Conservation (phyloP, 2,888 invertebrate species). For the Trichogramma evanescens region DNA sequence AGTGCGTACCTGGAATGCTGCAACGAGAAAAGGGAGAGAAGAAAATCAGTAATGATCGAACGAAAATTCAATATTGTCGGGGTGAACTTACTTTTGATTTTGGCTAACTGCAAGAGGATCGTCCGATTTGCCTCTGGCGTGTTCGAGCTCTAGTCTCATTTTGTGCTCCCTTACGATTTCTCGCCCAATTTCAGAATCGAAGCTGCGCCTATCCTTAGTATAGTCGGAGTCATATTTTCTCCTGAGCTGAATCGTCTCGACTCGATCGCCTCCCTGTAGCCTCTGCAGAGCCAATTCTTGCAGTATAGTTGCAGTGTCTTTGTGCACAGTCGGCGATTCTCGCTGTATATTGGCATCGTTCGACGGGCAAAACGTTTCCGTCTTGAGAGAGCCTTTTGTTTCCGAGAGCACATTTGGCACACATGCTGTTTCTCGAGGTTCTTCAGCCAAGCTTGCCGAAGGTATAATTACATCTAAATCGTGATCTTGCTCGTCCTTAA, state of each 20-base stretch:
- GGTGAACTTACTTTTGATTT: conserved; percentile 15
- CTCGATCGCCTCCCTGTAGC: conserved; percentile 38
- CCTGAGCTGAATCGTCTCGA: conserved; percentile 29
- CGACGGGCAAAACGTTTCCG: conserved; percentile 32
- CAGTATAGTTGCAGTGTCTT: conserved; percentile 42
- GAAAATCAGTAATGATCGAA: background rate
- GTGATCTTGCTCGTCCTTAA: conserved; percentile 23
- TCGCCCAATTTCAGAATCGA: conserved; percentile 50
- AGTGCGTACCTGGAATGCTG: conserved; percentile 25
- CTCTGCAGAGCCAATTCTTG: conserved; percentile 43
- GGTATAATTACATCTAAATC: conserved; percentile 36
- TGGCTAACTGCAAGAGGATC: conserved; percentile 30
- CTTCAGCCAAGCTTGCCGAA: conserved; percentile 41
- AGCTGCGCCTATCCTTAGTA: conserved; percentile 41
- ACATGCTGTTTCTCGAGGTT: conserved; percentile 41
- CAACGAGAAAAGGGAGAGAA: background rate
- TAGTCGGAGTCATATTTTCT: conserved; percentile 35
- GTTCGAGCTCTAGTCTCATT: conserved; percentile 46
- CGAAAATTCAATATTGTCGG: background rate
- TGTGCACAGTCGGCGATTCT: conserved; percentile 34
- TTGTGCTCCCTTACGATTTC: conserved; percentile 48
- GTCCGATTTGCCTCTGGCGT: conserved; percentile 37
- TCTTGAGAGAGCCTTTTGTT: conserved; percentile 31
- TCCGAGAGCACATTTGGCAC: conserved; percentile 41
- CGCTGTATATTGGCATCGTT: conserved; percentile 36